Evolutionary conservation across 1,140 invertebrate genomes (phyloP).

Genomic region (Polypedilum pembai): DNA sequence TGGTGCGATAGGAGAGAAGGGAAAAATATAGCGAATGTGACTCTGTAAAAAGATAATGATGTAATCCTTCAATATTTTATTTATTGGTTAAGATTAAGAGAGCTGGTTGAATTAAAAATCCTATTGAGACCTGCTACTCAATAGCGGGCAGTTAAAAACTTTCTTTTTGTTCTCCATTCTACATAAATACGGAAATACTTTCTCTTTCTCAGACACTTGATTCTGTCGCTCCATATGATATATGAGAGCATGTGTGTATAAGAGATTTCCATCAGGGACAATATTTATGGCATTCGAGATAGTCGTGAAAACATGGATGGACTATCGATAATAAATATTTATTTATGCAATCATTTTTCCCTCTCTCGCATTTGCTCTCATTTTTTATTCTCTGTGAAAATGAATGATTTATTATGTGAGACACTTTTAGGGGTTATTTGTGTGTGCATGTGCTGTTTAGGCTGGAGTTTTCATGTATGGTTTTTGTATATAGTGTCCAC

Average conservation of each 20-base stretch:
- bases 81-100: conserved; percentile 15
- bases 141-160: background rate
- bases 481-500: no score
- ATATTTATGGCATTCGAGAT: conserved; percentile 6
- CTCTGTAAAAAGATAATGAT: conserved; percentile 5
- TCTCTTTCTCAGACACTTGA: background rate
- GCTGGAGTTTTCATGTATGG: no score
- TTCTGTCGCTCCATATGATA: background rate
- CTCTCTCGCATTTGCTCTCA: background rate
- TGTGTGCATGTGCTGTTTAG: background rate
- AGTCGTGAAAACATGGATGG: background rate
- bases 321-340: conserved; percentile 8
- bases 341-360: conserved; percentile 7
- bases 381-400: background rate
- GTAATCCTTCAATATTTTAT: conserved; percentile 28
- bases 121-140: background rate
- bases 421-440: background rate
- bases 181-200: background rate
- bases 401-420: conserved; percentile 12
- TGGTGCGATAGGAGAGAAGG: no score
- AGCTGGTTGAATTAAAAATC: background rate
- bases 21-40: background rate
- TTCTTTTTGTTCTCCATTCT: background rate
- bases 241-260: background rate
- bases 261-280: conserved; percentile 1